These are phyloP conservation scores for Eubasilissa regina DNA, from an alignment of 1,140 invertebrate species.

Conservation along the genomic window DNA sequence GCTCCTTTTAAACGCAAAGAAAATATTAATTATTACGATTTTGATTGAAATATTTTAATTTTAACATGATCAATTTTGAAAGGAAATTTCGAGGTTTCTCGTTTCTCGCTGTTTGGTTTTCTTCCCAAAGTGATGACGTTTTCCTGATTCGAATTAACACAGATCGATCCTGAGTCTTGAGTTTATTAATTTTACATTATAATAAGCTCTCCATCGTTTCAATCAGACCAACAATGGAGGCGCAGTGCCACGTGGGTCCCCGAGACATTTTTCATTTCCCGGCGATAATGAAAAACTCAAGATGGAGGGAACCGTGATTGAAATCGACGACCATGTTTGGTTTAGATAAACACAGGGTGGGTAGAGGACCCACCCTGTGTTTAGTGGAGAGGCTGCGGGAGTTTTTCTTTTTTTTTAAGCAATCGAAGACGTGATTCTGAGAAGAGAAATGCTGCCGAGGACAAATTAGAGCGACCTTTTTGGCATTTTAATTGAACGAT, in stretches of 20 bases:
- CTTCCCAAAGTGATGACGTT: neutral
- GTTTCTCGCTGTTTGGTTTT: neutral
- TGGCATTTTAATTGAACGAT: neutral
- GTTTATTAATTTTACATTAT: constrained; percentile 5
- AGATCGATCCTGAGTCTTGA: neutral
- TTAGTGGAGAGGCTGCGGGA: no score
- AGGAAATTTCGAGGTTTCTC: no score
- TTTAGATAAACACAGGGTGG: constrained; percentile 13
- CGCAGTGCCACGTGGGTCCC: neutral
- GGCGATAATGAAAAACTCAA: constrained; percentile 26
- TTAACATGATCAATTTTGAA: no score
- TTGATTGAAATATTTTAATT: no score
- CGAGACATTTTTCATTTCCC: constrained; percentile 20
- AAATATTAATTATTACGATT: no score
- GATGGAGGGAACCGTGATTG: constrained; percentile 19
- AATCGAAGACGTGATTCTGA: constrained; percentile 5
- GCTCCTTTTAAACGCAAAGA: no score
- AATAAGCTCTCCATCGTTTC: constrained; percentile 21
- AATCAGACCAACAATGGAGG: constrained; percentile 15
- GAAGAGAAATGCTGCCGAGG: neutral
- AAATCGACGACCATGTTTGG: constrained; percentile 19
- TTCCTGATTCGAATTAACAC: neutral
- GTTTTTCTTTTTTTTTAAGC: neutral
- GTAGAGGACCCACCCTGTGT: neutral
- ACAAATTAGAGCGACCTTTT: neutral